Base-by-base conservation (phyloP, 2,797 vertebrate species). In the Carapus acus region DNA sequence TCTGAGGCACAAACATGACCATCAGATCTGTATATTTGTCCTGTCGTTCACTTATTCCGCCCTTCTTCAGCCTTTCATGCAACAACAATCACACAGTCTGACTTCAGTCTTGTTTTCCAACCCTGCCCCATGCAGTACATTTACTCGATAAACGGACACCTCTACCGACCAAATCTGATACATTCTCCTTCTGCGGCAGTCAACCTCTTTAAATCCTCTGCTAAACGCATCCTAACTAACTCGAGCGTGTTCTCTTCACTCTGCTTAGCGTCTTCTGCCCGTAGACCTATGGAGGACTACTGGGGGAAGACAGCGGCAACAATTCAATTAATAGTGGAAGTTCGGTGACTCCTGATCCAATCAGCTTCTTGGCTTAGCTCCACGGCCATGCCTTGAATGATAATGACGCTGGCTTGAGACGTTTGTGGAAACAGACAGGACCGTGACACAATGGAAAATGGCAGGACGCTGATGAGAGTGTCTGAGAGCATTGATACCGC, bases 251-350 rank as follows among this genome's bases (percentile, higher is more conserved):
- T 71, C 67, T 59, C 66, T 71, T 67, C 67, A 64, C 62, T 20
- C 69, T 65, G 58, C 65, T 74, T 69, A 43, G 61, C 65, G 58
- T 67, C 78, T 71, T 49, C 58, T 42, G 61, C 53, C 68, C 68
- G 71, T 0, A 27, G 64, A 50, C 69, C 48, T 9, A 29, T 70
- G 48, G 43, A 34, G 43, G 68, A 58, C 76, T 74, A 73, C 59
- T 21, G 51, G 68, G 68, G 58, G n/a, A n/a, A 77, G 62, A 67
- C 49, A 49, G 45, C 3, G 2, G 58, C 58, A 71, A 72, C 78
- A 73, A 78, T 82, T 81, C 79, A 82, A 81, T 83, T 81, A 80
- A 77, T 71, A 64, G 59, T 70, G 58, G 58, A 78, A 79, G 66
- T 78, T 76, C 34, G 43, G 66, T 65, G 73, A 78, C 63, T 77